Conservation (phyloP, 2,797 vertebrate genomes). For the Dendrocincla fuliginosa region DNA sequence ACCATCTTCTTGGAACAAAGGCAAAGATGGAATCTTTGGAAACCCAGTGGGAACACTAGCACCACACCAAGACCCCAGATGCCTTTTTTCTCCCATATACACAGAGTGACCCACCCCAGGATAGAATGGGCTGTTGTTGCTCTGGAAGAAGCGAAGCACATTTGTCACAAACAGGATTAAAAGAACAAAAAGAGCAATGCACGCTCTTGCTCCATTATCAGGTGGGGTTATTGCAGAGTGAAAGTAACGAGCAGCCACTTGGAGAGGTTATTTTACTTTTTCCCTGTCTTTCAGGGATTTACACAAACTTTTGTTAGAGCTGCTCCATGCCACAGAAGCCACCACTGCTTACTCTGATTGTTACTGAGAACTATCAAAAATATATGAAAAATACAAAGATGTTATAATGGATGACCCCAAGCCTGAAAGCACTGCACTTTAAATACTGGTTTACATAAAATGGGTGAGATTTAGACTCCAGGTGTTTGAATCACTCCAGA, state of each 20-base stretch:
- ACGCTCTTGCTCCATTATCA: background rate
- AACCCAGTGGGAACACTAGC: constrained; percentile 16
- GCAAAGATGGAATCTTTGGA: constrained; percentile 11
- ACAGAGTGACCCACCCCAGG: background rate
- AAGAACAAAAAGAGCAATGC: constrained; percentile 9
- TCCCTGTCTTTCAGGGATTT: background rate
- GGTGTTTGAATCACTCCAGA: background rate
- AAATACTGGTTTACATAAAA: background rate
- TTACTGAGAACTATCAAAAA: background rate
- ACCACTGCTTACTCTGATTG: background rate
- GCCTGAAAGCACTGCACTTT: background rate
- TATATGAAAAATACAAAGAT: background rate
- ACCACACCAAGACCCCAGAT: constrained; percentile 18
- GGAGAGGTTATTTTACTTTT: background rate
- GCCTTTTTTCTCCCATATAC: background rate
- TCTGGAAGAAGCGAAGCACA: background rate
- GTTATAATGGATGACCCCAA: background rate
- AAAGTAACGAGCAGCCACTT: background rate
- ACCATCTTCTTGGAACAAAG: background rate
- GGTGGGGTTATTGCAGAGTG: background rate
- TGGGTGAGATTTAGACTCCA: background rate
- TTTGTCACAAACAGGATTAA: constrained; percentile 27
- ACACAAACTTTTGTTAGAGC: background rate
- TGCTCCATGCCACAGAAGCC: background rate
- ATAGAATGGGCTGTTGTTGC: constrained; percentile 9